Base-by-base conservation (phyloP, 1,140 invertebrate genomes). In the Drosophila willistoni region DNA sequence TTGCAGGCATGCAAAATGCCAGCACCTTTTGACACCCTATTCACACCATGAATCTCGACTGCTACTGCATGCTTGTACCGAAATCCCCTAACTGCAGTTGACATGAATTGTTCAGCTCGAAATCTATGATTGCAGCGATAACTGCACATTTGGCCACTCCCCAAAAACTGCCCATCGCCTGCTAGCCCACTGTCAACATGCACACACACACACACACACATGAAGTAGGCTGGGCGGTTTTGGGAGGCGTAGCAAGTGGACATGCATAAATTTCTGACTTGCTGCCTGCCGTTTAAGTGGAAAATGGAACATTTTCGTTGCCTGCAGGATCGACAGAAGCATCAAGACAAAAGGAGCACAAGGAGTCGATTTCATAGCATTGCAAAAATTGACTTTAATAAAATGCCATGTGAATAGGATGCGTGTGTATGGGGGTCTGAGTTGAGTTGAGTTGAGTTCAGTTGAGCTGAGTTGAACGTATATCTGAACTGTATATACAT, bases 61-160 rank as follows among this genome's bases (percentile, higher is more conserved):
- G 41, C 29, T 47, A 62, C 25, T 47, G 34, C 72, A 55, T 34
- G 17, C 59, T 60, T 76, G 64, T 76, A 64, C 67, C 76, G 59
- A 70, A 57, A 57, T 59, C 56, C 64, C 36, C 73, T 51, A 69
- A 78, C 79, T 86, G 83, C 83, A 87, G 73, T 86, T 86, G 83
- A 86, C 83, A 71, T 86, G 79, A 86, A 83, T 86, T 87, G 83
- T 86, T 83, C 83, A 75, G 81, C 73, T 80, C 79, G 83, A 86
- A 86, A 86, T 86, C 83, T 86, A 86, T 83, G 83, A 86, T 86
- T 86, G 83, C 83, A 79, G 83, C 84, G 79, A 86, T 86, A 87
- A 79, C 83, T 80, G 83, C 39, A 64, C 60, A 76, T 51, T 51
- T n/a, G 44, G 44, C 19, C 44, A 51, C 9, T 22, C 9, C 44